phyloP scores from a whole-genome alignment of 2,113 vertebrate genomes.

The Thomomys bottae region DNA sequence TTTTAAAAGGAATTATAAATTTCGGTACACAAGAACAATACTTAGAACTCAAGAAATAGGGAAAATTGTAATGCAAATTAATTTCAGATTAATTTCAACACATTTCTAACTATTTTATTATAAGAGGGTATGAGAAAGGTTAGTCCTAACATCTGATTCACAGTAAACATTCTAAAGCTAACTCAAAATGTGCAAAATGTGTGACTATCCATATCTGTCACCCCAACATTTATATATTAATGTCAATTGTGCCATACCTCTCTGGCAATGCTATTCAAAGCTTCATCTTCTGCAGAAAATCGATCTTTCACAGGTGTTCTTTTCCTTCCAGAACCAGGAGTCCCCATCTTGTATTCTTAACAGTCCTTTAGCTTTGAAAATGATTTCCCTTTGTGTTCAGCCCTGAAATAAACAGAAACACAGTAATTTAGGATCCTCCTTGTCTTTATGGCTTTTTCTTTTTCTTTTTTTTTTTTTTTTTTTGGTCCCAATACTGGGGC shows the following conservation, averaged over 20 bases:
- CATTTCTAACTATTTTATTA: neutral
- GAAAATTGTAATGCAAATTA: constrained; percentile 43
- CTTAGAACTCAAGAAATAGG: neutral
- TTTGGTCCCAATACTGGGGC: too few relatives aligned
- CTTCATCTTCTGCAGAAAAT: constrained; percentile 98
- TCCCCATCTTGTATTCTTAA: constrained; percentile 90
- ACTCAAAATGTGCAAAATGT: neutral
- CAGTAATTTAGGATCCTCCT: constrained; percentile 16
- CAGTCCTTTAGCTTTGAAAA: constrained; percentile 69
- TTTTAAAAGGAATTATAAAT: constrained; percentile 14
- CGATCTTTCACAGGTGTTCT: constrained; percentile 96
- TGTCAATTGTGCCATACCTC: constrained; percentile 88
- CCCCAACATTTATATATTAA: neutral
- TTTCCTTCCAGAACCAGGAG: constrained; percentile 96
- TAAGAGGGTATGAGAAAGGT: neutral
- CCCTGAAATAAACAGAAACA: constrained; percentile 73
- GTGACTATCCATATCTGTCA: neutral
- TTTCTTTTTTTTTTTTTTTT: too few relatives aligned
- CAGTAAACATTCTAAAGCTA: neutral
- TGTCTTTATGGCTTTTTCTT: neutral
- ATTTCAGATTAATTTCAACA: neutral
- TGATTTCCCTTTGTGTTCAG: constrained; percentile 65
- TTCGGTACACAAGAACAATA: constrained; percentile 29
- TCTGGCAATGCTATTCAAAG: constrained; percentile 95
- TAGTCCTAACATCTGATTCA: neutral